Conservation (phyloP, 2,888 invertebrate species). For the Lithodes maja region DNA sequence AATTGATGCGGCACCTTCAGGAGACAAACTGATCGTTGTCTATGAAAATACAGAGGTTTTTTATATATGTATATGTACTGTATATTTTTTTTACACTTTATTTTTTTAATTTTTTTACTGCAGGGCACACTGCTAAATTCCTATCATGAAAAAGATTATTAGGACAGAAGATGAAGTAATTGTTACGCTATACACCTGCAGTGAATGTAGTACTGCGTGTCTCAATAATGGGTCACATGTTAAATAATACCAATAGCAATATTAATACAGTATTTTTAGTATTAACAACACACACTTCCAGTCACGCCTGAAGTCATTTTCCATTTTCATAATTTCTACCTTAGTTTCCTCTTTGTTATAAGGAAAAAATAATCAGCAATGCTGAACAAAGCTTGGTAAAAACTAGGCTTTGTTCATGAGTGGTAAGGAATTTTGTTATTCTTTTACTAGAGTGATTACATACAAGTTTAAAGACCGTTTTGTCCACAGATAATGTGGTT, state of each 20-base stretch:
- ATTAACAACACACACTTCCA: background rate
- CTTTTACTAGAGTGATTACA: constrained; percentile 12
- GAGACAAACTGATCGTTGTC: constrained; percentile 45
- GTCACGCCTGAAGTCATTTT: no score
- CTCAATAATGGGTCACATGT: constrained; percentile 54
- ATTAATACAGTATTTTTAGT: background rate
- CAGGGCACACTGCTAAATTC: constrained; percentile 2
- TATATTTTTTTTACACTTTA: constrained; percentile 1
- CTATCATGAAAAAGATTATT: constrained; percentile 28
- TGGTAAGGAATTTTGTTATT: constrained; percentile 10
- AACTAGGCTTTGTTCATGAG: no score
- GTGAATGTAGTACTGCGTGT: constrained; percentile 49
- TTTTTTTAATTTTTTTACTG: background rate
- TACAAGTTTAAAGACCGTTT: no score
- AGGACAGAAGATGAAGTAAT: constrained; percentile 47
- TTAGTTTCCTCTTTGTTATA: no score
- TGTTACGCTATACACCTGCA: constrained; percentile 37
- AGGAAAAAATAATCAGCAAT: no score
- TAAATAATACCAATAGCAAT: background rate
- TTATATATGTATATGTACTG: background rate
- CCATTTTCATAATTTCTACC: no score
- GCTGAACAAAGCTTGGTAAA: no score
- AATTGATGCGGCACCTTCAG: background rate
- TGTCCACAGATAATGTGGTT: no score
- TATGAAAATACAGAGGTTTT: constrained; percentile 50